Evolutionary conservation across 2,888 invertebrate genomes (phyloP).

Genomic region (Sarcophaga carnaria): DNA sequence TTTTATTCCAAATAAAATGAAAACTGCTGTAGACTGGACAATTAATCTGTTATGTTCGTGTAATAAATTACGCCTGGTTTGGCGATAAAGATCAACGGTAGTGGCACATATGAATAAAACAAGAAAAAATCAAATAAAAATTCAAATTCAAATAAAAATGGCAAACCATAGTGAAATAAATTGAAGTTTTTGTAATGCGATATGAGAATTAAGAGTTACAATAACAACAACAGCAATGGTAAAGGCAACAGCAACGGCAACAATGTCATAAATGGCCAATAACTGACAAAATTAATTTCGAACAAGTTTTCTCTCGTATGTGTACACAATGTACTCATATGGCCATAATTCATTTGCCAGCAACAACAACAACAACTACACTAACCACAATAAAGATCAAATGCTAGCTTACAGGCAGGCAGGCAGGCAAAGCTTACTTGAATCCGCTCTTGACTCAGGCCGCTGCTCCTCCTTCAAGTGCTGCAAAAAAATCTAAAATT

Average conservation of each 20-base stretch:
- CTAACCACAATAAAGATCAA: constrained; percentile 33
- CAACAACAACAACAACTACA: constrained; percentile 26
- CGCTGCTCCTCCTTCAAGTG: not conserved
- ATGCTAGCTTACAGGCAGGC: constrained; percentile 8
- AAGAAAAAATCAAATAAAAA: not conserved
- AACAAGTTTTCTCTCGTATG: constrained; percentile 35
- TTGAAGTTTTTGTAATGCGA: not conserved
- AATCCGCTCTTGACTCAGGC: not conserved
- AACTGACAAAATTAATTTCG: constrained; percentile 51
- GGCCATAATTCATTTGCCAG: constrained; percentile 40
- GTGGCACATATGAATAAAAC: not conserved
- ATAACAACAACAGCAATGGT: not conserved
- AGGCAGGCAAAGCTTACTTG: not conserved
- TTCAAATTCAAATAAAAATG: not conserved
- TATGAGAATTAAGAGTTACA: not conserved
- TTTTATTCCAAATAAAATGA: constrained; percentile 2
- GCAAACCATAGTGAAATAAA: not conserved
- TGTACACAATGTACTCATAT: constrained; percentile 27
- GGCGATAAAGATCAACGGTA: constrained; percentile 50
- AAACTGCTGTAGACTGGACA: constrained; percentile 49
- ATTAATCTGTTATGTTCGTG: constrained; percentile 49
- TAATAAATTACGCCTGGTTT: constrained; percentile 49
- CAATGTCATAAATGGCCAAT: constrained; percentile 26
- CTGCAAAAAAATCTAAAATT: constrained; percentile 39
- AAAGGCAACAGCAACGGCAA: not conserved